phyloP scores from a whole-genome alignment of 2,888 invertebrate genomes.

The Mythimna impura region DNA sequence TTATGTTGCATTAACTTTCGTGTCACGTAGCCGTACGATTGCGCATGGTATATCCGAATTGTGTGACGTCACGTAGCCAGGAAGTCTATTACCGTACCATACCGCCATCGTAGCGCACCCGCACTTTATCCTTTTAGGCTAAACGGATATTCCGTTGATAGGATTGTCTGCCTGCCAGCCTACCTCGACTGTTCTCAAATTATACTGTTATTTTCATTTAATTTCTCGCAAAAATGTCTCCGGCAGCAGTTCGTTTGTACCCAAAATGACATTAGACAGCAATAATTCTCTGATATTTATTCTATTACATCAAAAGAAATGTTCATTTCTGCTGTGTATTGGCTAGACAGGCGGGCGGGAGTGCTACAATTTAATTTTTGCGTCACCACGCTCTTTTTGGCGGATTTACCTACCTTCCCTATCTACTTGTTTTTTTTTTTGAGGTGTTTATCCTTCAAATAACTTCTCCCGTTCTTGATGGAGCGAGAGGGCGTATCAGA shows the following conservation, averaged over 20 bases:
- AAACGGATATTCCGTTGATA: constrained; percentile 81
- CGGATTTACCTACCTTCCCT: not conserved
- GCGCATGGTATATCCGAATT: constrained; percentile 63
- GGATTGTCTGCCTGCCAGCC: constrained; percentile 77
- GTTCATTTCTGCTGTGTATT: constrained; percentile 38
- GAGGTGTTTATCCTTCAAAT: no score
- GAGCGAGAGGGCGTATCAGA: no score
- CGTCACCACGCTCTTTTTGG: constrained; percentile 30
- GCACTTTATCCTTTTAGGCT: constrained; percentile 84
- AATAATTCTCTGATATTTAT: constrained; percentile 55
- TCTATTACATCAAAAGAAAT: constrained; percentile 46
- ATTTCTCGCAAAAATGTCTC: constrained; percentile 32
- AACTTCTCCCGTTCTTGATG: no score
- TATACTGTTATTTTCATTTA: constrained; percentile 34
- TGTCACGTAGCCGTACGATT: constrained; percentile 65
- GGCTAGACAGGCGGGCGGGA: constrained; percentile 27
- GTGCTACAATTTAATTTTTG: constrained; percentile 39
- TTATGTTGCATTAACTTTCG: constrained; percentile 62
- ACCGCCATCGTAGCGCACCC: constrained; percentile 54
- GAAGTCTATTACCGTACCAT: constrained; percentile 76
- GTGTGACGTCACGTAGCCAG: constrained; percentile 77
- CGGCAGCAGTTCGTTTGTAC: constrained; percentile 45
- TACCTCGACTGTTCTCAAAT: constrained; percentile 51
- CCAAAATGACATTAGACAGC: constrained; percentile 50
- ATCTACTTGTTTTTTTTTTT: not conserved